Percentiles rank a stretch among this genome's conserved stretches.
Conservation (phyloP, 2,113 vertebrate genomes). For the Misgurnus mizolepis region DNA sequence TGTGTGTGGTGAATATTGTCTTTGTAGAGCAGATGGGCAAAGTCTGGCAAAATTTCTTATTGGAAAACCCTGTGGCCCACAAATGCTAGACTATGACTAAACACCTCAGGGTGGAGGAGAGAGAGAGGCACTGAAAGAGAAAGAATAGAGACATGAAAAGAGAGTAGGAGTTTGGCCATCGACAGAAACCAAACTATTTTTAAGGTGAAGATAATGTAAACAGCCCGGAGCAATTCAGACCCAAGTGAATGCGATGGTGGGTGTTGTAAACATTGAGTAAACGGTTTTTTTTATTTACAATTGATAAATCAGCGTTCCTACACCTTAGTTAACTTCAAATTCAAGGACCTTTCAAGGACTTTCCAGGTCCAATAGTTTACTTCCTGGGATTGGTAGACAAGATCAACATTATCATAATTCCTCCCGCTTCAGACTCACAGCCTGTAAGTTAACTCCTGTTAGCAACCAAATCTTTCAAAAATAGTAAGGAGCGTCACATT, state of each 20-base stretch:
- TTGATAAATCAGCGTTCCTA: too few relatives aligned
- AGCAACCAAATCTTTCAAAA: too few relatives aligned
- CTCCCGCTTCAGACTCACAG: too few relatives aligned
- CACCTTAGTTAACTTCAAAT: too few relatives aligned
- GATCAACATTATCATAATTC: too few relatives aligned
- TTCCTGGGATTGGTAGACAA: too few relatives aligned
- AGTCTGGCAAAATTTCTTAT: conserved; percentile 25
- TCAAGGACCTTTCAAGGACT: too few relatives aligned
- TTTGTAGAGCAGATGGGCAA: conserved; percentile 39
- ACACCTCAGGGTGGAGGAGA: conserved; percentile 18
- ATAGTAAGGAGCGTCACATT: too few relatives aligned
- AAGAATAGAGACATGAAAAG: conserved; percentile 7
- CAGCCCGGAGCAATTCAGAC: conserved; percentile 45
- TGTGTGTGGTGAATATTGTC: conserved; percentile 21
- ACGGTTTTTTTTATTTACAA: background rate
- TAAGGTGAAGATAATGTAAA: conserved; percentile 49
- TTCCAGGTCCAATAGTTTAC: too few relatives aligned
- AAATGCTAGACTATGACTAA: conserved; percentile 44
- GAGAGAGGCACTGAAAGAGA: background rate
- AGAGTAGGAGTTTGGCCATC: conserved; percentile 35
- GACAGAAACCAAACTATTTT: conserved; percentile 34
- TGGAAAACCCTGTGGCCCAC: conserved; percentile 33
- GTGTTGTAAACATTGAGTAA: conserved; percentile 41
- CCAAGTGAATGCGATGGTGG: conserved; percentile 31
- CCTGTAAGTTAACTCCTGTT: too few relatives aligned